phyloP scores from a whole-genome alignment of 1,140 invertebrate genomes.

The Drosophila biarmipes region DNA sequence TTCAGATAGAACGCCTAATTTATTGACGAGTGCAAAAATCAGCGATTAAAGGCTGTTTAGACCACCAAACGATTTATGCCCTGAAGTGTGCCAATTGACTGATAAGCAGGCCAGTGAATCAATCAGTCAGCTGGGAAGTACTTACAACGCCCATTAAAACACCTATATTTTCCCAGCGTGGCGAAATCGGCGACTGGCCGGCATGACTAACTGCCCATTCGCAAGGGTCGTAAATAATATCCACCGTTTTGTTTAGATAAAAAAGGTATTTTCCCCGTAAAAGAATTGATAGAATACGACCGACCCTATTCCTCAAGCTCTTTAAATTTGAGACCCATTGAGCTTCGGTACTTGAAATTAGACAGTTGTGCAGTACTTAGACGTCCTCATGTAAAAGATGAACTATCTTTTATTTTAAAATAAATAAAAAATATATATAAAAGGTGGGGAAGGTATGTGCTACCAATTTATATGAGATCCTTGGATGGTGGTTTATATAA shows the following conservation, averaged over 20 bases:
- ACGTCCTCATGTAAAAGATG: no score
- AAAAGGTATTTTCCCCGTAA: slow-evolving; percentile 34
- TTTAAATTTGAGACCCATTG: background rate
- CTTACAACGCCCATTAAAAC: slow-evolving; percentile 26
- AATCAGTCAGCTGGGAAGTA: slow-evolving; percentile 36
- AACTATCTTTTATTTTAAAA: no score
- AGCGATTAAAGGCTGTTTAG: slow-evolving; percentile 57
- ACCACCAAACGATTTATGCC: slow-evolving; percentile 55
- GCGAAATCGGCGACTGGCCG: slow-evolving; percentile 29
- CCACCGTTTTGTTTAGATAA: slow-evolving; percentile 14
- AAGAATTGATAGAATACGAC: background rate
- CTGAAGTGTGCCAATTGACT: slow-evolving; percentile 64
- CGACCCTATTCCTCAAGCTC: background rate
- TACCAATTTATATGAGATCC: no score
- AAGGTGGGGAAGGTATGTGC: no score
- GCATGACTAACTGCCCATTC: slow-evolving; percentile 51
- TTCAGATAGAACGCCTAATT: slow-evolving; percentile 26
- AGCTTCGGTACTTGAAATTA: slow-evolving; percentile 15
- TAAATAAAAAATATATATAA: no score
- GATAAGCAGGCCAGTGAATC: slow-evolving; percentile 46
- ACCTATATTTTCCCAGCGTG: slow-evolving; percentile 15
- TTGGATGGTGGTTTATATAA: no score
- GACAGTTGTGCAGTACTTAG: background rate
- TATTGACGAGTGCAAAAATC: slow-evolving; percentile 64
- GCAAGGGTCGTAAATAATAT: slow-evolving; percentile 26